Percentiles rank a stretch among this genome's conserved stretches.
phyloP scores from a whole-genome alignment of 2,113 vertebrate species.

The Dromiciops gliroides region DNA sequence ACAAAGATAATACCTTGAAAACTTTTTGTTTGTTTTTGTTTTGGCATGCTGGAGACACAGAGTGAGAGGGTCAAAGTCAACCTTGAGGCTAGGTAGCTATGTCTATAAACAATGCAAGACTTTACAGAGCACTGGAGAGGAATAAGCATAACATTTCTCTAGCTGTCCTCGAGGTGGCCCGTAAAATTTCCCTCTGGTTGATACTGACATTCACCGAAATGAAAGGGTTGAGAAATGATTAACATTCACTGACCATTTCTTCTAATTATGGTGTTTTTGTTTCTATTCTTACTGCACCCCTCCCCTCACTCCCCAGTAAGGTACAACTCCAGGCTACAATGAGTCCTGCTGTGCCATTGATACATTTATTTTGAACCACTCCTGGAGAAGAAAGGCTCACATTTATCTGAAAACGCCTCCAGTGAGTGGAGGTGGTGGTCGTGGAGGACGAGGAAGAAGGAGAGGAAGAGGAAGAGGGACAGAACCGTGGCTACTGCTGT shows the following conservation, averaged over 20 bases:
- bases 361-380: constrained; percentile 53
- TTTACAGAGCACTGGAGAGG: accelerated
- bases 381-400: constrained; percentile 70
- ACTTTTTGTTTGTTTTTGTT: not conserved
- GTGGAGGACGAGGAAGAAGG: constrained; percentile 43
- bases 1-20: not conserved
- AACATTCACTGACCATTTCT: constrained; percentile 24
- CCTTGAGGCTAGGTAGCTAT: not conserved
- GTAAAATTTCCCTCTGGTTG: not conserved
- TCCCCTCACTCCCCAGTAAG: constrained; percentile 75
- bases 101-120: not conserved
- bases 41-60: not conserved
- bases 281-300: constrained; percentile 44
- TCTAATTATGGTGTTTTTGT: constrained; percentile 27
- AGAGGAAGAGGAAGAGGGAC: constrained; percentile 19
- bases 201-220: not conserved
- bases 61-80: not conserved
- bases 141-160: not conserved
- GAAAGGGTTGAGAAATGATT: not conserved
- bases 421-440: constrained; percentile 29
- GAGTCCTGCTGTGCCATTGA: constrained; percentile 47
- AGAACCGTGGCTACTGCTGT: not conserved
- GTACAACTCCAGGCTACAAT: constrained; percentile 68
- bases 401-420: constrained; percentile 58
- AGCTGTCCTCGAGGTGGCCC: not conserved